Evolutionary conservation across 2,113 vertebrate species (phyloP).

Genomic region (Anseranas semipalmata): DNA sequence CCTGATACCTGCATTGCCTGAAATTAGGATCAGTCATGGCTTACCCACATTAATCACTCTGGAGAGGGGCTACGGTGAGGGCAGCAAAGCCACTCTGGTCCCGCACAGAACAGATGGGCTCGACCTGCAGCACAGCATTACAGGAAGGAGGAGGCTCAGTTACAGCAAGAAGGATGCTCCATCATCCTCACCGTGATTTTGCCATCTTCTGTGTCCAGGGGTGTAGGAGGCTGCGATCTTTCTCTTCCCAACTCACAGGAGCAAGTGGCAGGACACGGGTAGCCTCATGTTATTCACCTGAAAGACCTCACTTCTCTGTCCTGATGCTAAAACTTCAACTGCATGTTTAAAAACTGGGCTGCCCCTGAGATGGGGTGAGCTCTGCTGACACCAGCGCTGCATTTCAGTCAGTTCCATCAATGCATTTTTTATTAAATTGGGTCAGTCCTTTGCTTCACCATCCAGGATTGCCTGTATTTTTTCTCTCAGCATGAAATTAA

Average conservation of each 20-base stretch:
- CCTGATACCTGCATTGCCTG: not conserved
- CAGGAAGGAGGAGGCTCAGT: not conserved
- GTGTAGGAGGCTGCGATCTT: not conserved
- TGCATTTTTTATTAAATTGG: not conserved
- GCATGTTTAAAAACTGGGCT: not conserved
- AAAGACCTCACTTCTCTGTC: not conserved
- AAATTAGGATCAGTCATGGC: too few species aligned
- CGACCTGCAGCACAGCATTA: not conserved
- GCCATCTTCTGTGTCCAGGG: too few species aligned
- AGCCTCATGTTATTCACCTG: not conserved
- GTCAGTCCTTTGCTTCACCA: not conserved
- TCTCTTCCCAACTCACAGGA: not conserved
- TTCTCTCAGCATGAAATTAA: not conserved
- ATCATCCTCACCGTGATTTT: not conserved
- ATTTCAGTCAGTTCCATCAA: not conserved
- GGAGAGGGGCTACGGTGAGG: not conserved
- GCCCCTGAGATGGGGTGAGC: not conserved
- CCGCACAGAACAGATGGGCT: not conserved
- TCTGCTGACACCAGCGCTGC: not conserved
- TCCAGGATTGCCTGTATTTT: not conserved
- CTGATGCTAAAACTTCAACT: not conserved
- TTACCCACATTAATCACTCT: fast-evolving
- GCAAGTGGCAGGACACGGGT: not conserved
- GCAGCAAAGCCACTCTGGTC: not conserved
- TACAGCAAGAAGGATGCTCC: not conserved